Evolutionary conservation across 2,113 vertebrate species (phyloP).

Genomic region (Scartelaos histophorus): DNA sequence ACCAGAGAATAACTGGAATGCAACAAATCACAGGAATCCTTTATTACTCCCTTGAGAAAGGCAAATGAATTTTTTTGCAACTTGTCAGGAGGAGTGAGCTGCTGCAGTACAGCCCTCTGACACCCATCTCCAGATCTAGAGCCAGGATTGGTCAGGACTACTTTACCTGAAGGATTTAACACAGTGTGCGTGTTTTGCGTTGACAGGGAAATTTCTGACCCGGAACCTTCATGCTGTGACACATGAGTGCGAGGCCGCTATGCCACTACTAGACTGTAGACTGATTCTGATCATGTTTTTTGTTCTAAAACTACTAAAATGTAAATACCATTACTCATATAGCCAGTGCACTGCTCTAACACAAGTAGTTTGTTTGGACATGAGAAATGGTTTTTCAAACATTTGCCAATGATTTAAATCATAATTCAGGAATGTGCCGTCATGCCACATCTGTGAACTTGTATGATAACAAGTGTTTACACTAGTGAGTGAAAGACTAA

Average conservation of each 20-base stretch:
- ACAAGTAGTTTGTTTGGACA: background rate
- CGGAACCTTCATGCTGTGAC: no score
- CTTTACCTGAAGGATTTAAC: no score
- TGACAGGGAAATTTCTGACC: background rate
- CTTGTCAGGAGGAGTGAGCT: no score
- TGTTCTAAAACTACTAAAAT: background rate
- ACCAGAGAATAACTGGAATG: background rate
- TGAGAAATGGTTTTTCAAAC: slow-evolving; percentile 4
- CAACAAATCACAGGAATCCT: background rate
- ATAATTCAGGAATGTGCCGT: slow-evolving; percentile 2
- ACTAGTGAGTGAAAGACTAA: slow-evolving; percentile 23
- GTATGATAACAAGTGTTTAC: slow-evolving; percentile 16
- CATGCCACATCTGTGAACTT: slow-evolving; percentile 6
- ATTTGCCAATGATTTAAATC: slow-evolving; percentile 13
- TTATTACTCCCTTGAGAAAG: no score
- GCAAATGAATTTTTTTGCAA: no score
- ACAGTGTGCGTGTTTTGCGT: no score
- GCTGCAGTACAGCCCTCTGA: no score
- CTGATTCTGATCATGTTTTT: background rate
- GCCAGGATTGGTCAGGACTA: no score
- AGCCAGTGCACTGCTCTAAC: background rate
- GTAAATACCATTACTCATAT: background rate
- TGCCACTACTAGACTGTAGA: background rate
- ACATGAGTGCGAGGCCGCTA: no score
- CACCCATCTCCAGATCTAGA: no score